These are phyloP conservation scores for Propsilocerus akamusi DNA, from an alignment of 1,140 invertebrate genomes.

Conservation along the genomic window DNA sequence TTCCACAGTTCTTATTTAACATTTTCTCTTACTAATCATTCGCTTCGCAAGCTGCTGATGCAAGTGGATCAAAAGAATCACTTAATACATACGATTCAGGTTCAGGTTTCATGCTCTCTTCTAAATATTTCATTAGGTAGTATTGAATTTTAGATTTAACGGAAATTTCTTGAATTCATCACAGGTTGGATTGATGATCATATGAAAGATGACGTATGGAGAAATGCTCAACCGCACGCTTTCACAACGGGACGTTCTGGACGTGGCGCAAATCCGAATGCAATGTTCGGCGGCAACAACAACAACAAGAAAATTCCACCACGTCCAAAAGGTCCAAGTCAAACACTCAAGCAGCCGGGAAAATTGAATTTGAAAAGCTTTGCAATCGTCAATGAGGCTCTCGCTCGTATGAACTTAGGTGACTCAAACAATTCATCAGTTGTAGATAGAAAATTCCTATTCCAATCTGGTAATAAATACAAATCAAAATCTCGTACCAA, in stretches of 20 bases:
- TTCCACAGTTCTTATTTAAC: conserved; percentile 8
- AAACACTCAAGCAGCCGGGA: conserved; percentile 73
- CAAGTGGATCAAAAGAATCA: conserved; percentile 57
- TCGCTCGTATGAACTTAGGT: conserved; percentile 48
- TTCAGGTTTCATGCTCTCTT: conserved; percentile 14
- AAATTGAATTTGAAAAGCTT: conserved; percentile 82
- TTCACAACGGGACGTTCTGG: conserved; percentile 58
- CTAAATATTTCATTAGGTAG: not conserved
- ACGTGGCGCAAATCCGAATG: conserved; percentile 25
- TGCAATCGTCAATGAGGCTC: conserved; percentile 66
- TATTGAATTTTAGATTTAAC: too few relatives aligned
- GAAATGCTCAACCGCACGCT: conserved; percentile 39
- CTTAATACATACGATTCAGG: conserved; percentile 58
- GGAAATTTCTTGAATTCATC: too few relatives aligned
- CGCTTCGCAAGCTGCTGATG: conserved; percentile 44
- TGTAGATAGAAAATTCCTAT: not conserved
- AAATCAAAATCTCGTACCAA: conserved; percentile 33
- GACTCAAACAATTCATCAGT: conserved; percentile 11
- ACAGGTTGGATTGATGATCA: conserved; percentile 21
- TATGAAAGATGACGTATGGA: conserved; percentile 8
- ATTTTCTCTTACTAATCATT: conserved; percentile 17
- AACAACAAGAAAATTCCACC: conserved; percentile 21
- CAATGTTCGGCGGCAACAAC: too few relatives aligned
- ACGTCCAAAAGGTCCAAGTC: conserved; percentile 51
- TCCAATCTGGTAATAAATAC: conserved; percentile 8